Evolutionary conservation across 2,888 invertebrate genomes (phyloP), one percentile per base, ranked within the genome.

Genomic region (Drosophila infuscata): DNA sequence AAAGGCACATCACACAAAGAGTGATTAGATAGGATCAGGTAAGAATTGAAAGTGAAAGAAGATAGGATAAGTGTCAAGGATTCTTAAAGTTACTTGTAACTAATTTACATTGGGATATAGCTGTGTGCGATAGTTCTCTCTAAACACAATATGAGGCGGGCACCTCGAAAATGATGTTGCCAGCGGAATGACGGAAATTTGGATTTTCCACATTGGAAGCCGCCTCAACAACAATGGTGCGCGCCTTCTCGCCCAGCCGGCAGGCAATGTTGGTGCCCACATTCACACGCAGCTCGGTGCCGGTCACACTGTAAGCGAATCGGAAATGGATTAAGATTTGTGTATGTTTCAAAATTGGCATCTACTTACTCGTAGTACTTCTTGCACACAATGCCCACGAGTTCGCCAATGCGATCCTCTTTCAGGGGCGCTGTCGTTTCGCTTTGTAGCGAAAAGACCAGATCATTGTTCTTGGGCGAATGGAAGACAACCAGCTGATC

Each of bases 401-500:
- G 94, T 93, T 99, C 98, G 0, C 98, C 98, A 59, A 98, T 95
- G 77, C 96, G 94, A 92, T 98, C 98, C 75, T 96, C 96, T 60
- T 92, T 92, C 4, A 93, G 83, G 12, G 91, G 91, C 17, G 51
- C 41, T 11, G 83, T 76, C 54, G 90, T 76, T 79, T 93, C 93
- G 20, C 92, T 92, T 64, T 93, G 92, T 72, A 99, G 94, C 0
- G 97, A 96, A 82, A 98, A 94, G 43, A 99, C 97, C 79, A 99
- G 95, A 94, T 99, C 99, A 93, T 98, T 98, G 65, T 97, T 97
- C 20, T 96, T 95, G 58, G 96, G 96, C 56, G 98, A 95, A 93
- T 98, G 98, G 81, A 99, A 94, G 61, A 98, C 96, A 70, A 97
- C 95, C 76, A 99, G 94, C 92, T 98, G 98, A 92, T 98, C 98